Percentiles rank a stretch among this genome's conserved stretches.
Evolutionary conservation across 2,888 invertebrate species (phyloP).

Genomic region (Ectobius pallidus): DNA sequence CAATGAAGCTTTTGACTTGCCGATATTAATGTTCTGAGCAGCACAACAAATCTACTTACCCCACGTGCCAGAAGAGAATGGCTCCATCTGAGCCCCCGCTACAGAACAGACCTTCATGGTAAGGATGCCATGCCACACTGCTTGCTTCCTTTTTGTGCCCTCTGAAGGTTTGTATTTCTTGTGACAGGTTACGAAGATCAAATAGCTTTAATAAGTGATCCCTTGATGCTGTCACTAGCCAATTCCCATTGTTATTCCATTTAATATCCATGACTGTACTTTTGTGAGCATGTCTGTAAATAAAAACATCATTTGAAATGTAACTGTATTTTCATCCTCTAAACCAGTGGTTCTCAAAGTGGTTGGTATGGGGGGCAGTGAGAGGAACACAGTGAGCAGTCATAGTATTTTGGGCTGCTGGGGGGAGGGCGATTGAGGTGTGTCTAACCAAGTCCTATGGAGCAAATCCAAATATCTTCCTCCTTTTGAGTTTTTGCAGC

Average conservation of each 20-base stretch:
- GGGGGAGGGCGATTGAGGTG: too few relatives aligned
- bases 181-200: slow-evolving; percentile 93
- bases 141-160: slow-evolving; percentile 99
- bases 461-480: too few relatives aligned
- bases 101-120: slow-evolving; percentile 95
- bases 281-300: slow-evolving; percentile 91
- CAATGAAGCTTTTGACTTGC: too few relatives aligned
- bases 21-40: too few relatives aligned
- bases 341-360: too few relatives aligned
- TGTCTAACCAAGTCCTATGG: too few relatives aligned
- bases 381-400: too few relatives aligned
- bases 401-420: too few relatives aligned
- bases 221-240: slow-evolving; percentile 97
- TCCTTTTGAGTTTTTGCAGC: too few relatives aligned
- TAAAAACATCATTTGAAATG: too few relatives aligned
- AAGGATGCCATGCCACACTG: slow-evolving; percentile 97
- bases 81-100: slow-evolving; percentile 99
- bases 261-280: slow-evolving; percentile 99
- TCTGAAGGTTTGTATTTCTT: slow-evolving; percentile 95
- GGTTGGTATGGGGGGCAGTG: too few relatives aligned
- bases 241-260: slow-evolving; percentile 99
- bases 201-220: slow-evolving; percentile 97
- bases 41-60: slow-evolving; percentile 71
- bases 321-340: too few relatives aligned
- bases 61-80: slow-evolving; percentile 98